Evolutionary conservation across 2,888 invertebrate species (phyloP).

Genomic region (Drosophila paramelanica): DNA sequence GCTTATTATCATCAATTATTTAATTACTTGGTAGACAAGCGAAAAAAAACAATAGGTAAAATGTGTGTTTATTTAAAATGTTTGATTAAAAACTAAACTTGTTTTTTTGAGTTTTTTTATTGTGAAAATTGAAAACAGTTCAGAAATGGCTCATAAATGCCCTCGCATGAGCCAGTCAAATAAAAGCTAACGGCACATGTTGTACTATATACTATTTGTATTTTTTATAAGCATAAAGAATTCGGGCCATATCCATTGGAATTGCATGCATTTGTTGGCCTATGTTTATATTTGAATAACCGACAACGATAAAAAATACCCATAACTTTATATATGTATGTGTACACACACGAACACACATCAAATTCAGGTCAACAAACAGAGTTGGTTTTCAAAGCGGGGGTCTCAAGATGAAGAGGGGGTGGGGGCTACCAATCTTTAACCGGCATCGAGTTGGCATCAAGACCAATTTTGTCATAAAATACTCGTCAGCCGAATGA

Average conservation of each 20-base stretch:
- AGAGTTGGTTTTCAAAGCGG: conserved; percentile 9
- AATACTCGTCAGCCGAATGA: conserved; percentile 19
- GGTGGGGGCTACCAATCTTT: not conserved
- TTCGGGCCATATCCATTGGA: conserved; percentile 37
- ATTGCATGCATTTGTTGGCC: conserved; percentile 42
- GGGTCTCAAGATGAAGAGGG: not conserved
- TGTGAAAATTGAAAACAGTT: not conserved
- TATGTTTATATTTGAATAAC: conserved; percentile 54
- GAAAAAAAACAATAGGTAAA: not conserved
- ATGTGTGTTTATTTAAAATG: not conserved
- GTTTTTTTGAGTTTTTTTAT: not conserved
- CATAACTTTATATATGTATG: conserved; percentile 21
- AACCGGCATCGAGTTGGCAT: conserved; percentile 22
- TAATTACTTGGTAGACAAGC: no score
- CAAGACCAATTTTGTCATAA: conserved; percentile 60
- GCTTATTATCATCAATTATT: no score
- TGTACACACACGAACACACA: conserved; percentile 1
- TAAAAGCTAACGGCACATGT: conserved; percentile 34
- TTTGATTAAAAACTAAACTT: not conserved
- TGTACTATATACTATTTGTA: conserved; percentile 13
- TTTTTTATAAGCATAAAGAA: conserved; percentile 40
- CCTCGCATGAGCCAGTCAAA: conserved; percentile 42
- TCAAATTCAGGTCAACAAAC: conserved; percentile 50
- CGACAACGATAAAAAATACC: conserved; percentile 34
- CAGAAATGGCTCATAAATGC: conserved; percentile 8